Evolutionary conservation across 2,113 vertebrate species (phyloP).

Genomic region (Charina bottae): DNA sequence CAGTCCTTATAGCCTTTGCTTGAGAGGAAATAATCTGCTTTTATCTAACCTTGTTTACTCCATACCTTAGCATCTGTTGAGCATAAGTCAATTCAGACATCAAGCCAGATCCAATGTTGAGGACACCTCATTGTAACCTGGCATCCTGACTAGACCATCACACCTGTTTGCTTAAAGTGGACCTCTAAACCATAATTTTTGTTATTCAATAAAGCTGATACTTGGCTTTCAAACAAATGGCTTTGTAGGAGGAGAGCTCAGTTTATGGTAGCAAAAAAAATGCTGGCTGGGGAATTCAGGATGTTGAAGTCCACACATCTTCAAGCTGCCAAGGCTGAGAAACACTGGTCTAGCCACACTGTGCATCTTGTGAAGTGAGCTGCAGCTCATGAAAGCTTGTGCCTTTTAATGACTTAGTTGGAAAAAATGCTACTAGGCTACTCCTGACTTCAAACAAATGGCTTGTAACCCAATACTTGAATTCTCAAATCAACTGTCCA

Average conservation of each 20-base stretch:
- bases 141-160: neutral
- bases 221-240: neutral
- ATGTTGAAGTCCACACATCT: too few relatives aligned
- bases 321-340: too few relatives aligned
- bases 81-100: neutral
- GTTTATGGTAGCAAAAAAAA: neutral
- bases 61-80: neutral
- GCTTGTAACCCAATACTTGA: neutral
- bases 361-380: neutral
- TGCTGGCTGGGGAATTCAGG: too few relatives aligned
- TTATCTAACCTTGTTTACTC: neutral
- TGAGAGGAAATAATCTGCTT: slow-evolving; percentile 44
- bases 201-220: neutral
- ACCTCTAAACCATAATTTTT: neutral
- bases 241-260: neutral
- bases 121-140: neutral
- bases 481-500: neutral
- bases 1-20: neutral
- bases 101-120: too few relatives aligned
- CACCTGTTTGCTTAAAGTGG: neutral
- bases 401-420: neutral
- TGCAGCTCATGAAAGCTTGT: neutral
- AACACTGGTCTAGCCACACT: too few relatives aligned
- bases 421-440: neutral
- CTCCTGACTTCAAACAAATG: neutral